Base-by-base conservation (phyloP, 2,797 vertebrate species). In the Poeciliopsis gracilis region DNA sequence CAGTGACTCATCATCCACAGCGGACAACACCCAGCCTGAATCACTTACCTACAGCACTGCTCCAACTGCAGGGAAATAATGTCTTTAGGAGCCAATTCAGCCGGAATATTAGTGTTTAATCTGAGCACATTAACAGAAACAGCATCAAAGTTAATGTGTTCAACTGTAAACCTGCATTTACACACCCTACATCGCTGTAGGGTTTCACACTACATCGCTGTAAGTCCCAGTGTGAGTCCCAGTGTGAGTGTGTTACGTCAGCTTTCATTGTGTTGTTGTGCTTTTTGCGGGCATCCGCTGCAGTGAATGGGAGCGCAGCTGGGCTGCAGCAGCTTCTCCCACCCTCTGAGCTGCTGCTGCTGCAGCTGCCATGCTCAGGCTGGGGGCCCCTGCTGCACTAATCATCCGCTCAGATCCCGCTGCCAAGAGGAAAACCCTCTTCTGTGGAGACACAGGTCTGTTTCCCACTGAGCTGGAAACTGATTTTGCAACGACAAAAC, bases 261-360 rank as follows among this genome's bases (percentile, higher is more conserved):
- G 82, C 76, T n/a, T 67, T 69, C 67, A 63, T 51, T 78, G 79
- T 84, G 81, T 11, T 69, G 12, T 69, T 69, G 63, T 41, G 63
- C 20, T 41, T 67, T 69, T 45, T n/a, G 11, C 23, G 1, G 66
- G 72, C 12, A 30, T 84, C 76, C 84, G 83, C 77, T 80, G 81
- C 16, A 47, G 71, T 46, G 75, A 83, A 87, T 90, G 82, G 89
- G 90, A 86, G 89, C 47, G 38, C 61, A 79, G 89, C 30, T 91
- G 83, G 90, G 90, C 82, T 84, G 1, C 2, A 83, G 83, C 66
- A 66, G 84, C 82, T 86, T 85, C 90, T 69, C 83, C 89, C 85
- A 79, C 83, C 2, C 83, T 88, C 69, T 20, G 59, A 84, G 82
- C 82, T 72, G 57, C 78, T 69, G 15, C 82, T 76, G 76, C 66